These are phyloP conservation scores for Lochmaea capreae DNA, from an alignment of 2,888 invertebrate genomes.

Conservation along the genomic window DNA sequence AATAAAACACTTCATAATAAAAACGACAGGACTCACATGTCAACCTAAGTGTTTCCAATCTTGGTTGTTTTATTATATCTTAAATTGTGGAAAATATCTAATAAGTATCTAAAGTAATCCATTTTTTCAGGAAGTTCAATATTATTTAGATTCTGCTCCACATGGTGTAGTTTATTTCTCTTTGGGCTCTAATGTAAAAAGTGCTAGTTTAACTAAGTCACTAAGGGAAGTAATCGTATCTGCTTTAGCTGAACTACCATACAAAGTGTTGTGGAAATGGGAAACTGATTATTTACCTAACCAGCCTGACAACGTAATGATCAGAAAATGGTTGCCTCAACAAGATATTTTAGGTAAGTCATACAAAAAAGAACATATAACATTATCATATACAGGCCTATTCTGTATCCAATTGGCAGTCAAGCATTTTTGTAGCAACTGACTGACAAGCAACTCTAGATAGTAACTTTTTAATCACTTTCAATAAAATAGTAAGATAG, in stretches of 20 bases:
- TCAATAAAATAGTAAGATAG: no score
- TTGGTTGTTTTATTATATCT: no score
- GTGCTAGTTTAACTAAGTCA: constrained; percentile 57
- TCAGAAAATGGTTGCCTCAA: constrained; percentile 66
- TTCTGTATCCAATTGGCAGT: no score
- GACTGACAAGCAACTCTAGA: no score
- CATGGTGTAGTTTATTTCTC: constrained; percentile 63
- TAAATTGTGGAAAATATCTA: no score
- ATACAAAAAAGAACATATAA: neutral
- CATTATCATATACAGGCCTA: no score
- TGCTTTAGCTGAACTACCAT: constrained; percentile 62
- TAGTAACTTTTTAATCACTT: no score
- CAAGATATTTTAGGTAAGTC: constrained; percentile 64
- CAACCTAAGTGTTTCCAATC: no score
- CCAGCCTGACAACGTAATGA: constrained; percentile 61
- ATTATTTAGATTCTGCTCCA: constrained; percentile 58
- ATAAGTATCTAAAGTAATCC: neutral
- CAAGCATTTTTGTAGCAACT: no score
- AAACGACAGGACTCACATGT: no score
- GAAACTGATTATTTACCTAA: constrained; percentile 57
- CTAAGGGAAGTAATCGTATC: constrained; percentile 57
- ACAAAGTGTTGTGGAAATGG: constrained; percentile 66
- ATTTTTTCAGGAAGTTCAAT: constrained; percentile 57
- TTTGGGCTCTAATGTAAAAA: constrained; percentile 64
- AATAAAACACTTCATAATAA: no score